Base-by-base conservation (phyloP, 2,113 vertebrate genomes). In the Semicossyphus pulcher region DNA sequence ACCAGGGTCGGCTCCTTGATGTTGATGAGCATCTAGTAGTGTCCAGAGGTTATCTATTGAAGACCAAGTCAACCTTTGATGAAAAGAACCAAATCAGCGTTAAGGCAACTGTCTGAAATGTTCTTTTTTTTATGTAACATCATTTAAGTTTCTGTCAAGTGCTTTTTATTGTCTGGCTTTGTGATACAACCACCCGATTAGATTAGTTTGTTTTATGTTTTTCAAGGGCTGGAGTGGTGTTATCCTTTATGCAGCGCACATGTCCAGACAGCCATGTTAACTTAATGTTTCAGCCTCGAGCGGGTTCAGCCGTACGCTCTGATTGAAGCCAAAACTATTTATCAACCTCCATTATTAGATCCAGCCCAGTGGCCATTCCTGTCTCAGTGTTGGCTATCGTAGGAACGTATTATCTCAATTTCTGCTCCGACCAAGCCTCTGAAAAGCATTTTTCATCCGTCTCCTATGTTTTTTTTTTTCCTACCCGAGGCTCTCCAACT, bases 161-260 rank as follows among this genome's bases (percentile, higher is more conserved):
- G 39, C 39, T 59, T 74, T 73, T 61, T 53, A 62, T 63, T 32
- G 53, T 62, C 29, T 1, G 41, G 23, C 58, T 65, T 67, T 53
- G 21, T 60, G 61, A 61, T 25, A 6, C 34, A 53, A 16, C 32
- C 34, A 31, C 23, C 63, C 52, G 72, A 86, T 67, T 36, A 21
- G 48, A 86, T 76, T 51, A 25, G 47, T 47, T 67, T 58, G 67
- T 45, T 84, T 69, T 60, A 78, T 81, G 51, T 68, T 72, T 63
- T 62, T 64, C 18, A 36, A 65, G 29, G 26, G 7, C 16, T 23
- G 10, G 14, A 23, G 15, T 20, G 52, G 42, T 48, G 45, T 44
- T 11, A 67, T 59, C 49, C 39, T 66, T 63, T 62, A n/a, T 28
- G 11, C 31, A 54, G 34, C 31, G 52, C 41, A 65, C 60, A 53